These are phyloP conservation scores for Chironomus striatipennis DNA, from an alignment of 1,140 invertebrate species.

Conservation along the genomic window DNA sequence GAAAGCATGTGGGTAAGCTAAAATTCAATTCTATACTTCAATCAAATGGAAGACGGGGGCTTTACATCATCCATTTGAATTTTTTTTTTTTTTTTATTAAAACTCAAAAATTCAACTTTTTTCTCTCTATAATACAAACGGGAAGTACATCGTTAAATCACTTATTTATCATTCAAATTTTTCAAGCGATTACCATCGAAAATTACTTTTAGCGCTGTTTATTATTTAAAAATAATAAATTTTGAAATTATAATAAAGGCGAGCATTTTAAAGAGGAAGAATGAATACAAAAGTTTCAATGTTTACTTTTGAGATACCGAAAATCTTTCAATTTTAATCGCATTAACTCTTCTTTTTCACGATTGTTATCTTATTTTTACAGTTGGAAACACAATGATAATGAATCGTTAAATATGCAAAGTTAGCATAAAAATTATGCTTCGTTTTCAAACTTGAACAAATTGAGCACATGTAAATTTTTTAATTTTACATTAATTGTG, in stretches of 20 bases:
- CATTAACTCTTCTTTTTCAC: not conserved
- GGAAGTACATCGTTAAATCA: not conserved
- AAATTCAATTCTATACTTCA: not conserved
- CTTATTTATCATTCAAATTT: not conserved
- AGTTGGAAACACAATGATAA: constrained; percentile 6
- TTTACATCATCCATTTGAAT: not conserved
- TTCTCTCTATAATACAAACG: not conserved
- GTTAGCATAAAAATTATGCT: not conserved
- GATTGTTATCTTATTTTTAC: not conserved
- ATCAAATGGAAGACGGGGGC: not conserved
- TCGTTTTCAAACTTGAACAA: not conserved
- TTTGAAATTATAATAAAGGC: too few species aligned
- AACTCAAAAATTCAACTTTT: not conserved
- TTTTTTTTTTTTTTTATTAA: not conserved
- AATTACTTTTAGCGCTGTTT: too few species aligned
- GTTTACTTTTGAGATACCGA: not conserved
- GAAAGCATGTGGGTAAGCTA: too few species aligned
- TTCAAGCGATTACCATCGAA: not conserved
- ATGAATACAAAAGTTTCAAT: not conserved
- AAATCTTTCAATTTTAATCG: not conserved
- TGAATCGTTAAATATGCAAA: constrained; percentile 9
- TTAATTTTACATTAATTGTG: not conserved
- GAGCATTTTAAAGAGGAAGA: not conserved
- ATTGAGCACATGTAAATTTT: not conserved
- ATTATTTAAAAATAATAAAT: too few species aligned